Percentiles rank a stretch among this genome's conserved stretches.
Evolutionary conservation across 2,113 vertebrate genomes (phyloP).

Genomic region (Oncorhynchus nerka): DNA sequence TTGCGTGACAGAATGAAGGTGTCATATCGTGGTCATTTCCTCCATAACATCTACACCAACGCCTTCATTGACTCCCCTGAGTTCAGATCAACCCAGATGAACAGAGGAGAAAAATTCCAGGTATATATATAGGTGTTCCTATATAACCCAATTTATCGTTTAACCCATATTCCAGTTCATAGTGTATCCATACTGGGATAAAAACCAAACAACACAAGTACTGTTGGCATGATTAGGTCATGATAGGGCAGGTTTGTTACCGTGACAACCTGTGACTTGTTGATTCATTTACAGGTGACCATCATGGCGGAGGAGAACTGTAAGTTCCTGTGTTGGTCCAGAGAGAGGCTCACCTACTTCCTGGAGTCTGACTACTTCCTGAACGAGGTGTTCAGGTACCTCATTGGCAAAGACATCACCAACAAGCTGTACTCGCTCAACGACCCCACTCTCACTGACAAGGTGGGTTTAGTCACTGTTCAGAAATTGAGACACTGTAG

Average conservation of each 20-base stretch:
- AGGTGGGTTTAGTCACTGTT: conserved; percentile 72
- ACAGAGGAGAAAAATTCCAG: conserved; percentile 96
- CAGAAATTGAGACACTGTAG: too few relatives aligned
- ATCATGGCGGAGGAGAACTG: conserved; percentile 94
- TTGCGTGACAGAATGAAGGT: conserved; percentile 90
- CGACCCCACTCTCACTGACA: conserved; percentile 93
- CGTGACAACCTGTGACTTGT: neutral
- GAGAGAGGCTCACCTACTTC: conserved; percentile 93
- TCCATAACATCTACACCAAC: conserved; percentile 98
- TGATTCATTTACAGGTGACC: conserved; percentile 80
- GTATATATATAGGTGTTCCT: conserved; percentile 54
- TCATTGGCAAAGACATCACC: conserved; percentile 98
- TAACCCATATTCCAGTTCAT: too few relatives aligned
- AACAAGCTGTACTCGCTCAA: conserved; percentile 98
- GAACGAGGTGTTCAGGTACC: conserved; percentile 93
- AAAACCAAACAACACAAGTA: too few relatives aligned
- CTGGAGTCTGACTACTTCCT: conserved; percentile 94
- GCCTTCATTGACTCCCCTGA: conserved; percentile 98
- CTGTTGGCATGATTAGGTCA: neutral
- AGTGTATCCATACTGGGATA: too few relatives aligned
- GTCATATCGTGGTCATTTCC: conserved; percentile 94
- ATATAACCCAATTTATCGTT: too few relatives aligned
- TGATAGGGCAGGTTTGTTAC: neutral
- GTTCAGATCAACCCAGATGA: conserved; percentile 95
- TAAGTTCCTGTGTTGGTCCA: conserved; percentile 94